Percentiles rank a stretch among this genome's conserved stretches.
Evolutionary conservation across 53 echinoderm and acorn worm genomes (phyloP).

Genomic region (Paracentrotus lividus): DNA sequence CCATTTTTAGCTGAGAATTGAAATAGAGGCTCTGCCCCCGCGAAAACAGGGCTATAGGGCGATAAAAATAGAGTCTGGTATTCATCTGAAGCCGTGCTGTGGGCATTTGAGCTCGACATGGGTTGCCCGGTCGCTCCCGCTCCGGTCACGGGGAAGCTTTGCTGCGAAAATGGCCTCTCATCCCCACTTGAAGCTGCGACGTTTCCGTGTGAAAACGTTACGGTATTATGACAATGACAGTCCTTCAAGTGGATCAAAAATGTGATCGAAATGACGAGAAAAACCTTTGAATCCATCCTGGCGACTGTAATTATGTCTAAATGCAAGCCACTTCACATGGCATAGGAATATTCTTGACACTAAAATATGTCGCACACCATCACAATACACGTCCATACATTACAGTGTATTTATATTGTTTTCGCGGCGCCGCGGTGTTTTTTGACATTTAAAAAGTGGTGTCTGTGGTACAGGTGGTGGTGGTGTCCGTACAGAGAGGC

Average conservation of each 20-base stretch:
- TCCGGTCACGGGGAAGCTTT: background rate
- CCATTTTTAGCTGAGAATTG: background rate
- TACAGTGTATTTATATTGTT: background rate
- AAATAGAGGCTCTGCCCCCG: background rate
- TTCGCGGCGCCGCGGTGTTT: background rate
- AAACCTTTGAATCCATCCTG: background rate
- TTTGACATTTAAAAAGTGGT: background rate
- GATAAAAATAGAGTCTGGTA: constrained; percentile 16
- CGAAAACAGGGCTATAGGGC: background rate
- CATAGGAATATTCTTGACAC: background rate
- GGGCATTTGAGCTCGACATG: background rate
- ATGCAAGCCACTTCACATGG: background rate
- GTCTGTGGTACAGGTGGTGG: background rate
- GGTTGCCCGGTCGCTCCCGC: background rate
- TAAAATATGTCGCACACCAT: background rate
- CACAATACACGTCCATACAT: background rate
- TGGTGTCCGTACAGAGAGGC: background rate
- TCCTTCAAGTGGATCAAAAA: background rate
- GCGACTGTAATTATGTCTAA: background rate
- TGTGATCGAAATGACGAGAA: background rate
- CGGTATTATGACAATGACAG: background rate
- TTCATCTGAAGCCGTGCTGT: background rate
- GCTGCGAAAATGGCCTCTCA: constrained; percentile 7
- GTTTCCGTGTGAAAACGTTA: background rate
- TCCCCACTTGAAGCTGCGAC: too few species aligned